A percentile compares a stretch with the other conserved stretches of the same genome.
Evolutionary conservation across 2,113 vertebrate genomes (phyloP).

Genomic region (Sterrhoptilus dennistouni): DNA sequence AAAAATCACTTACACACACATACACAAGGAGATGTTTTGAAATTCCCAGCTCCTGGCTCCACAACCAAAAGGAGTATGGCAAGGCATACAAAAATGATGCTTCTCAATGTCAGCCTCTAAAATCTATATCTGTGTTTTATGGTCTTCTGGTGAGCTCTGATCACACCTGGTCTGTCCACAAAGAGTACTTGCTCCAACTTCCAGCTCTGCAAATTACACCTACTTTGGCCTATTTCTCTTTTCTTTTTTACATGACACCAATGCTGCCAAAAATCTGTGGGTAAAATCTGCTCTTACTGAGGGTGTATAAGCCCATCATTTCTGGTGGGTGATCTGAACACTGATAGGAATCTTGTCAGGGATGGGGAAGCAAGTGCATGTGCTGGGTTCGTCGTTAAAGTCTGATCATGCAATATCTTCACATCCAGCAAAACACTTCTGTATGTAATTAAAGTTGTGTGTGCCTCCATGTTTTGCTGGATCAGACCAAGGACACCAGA

Average conservation of each 20-base stretch:
- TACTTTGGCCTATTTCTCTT: neutral
- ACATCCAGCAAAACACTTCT: neutral
- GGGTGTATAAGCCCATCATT: neutral
- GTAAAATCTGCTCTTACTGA: neutral
- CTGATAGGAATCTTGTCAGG: neutral
- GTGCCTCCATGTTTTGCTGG: neutral
- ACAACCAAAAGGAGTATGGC: neutral
- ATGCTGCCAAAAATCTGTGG: neutral
- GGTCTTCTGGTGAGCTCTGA: neutral
- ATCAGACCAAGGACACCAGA: neutral
- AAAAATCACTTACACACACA: neutral
- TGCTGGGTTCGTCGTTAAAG: neutral
- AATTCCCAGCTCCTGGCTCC: neutral
- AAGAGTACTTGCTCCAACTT: neutral
- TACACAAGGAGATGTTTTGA: neutral
- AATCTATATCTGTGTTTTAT: neutral
- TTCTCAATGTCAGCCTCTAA: neutral
- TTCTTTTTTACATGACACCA: neutral
- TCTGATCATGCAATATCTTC: neutral
- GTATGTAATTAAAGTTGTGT: neutral
- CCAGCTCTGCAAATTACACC: neutral
- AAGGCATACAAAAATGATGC: neutral
- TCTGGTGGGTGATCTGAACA: neutral
- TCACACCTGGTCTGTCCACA: neutral
- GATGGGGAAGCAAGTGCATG: fast-evolving